Conservation (phyloP, 2,888 invertebrate species). For the Physocephala rufipes region DNA sequence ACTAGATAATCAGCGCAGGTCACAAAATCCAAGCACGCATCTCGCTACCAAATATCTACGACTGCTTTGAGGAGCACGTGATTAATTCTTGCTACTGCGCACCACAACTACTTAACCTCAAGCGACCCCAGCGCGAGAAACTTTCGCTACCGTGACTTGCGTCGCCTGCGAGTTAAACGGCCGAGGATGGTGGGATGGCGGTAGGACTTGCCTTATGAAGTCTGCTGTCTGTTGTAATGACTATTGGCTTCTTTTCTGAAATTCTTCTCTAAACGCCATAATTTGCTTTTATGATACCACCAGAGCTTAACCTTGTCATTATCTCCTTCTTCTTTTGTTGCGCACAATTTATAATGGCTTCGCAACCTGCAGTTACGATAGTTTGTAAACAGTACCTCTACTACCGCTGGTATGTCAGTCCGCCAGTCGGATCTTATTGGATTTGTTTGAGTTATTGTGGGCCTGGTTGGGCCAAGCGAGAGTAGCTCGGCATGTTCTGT, state of each 20-base stretch:
- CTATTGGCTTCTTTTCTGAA: constrained; percentile 8
- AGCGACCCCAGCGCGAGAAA: no score
- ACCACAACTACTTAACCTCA: constrained; percentile 16
- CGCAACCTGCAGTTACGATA: not conserved
- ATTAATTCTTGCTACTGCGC: constrained; percentile 20
- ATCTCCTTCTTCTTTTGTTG: constrained; percentile 22
- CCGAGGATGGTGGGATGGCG: not conserved
- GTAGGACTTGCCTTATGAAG: not conserved
- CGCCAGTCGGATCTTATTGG: no score
- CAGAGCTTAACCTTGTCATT: constrained; percentile 24
- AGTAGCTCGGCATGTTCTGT: not conserved
- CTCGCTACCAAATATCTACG: not conserved
- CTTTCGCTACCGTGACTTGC: constrained; percentile 7
- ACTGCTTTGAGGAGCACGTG: constrained; percentile 2
- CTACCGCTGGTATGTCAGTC: not conserved
- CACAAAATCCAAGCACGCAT: constrained; percentile 4
- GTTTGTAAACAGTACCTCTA: no score
- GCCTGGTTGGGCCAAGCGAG: no score
- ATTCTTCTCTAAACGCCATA: not conserved
- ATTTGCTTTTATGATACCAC: not conserved
- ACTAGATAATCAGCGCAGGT: constrained; percentile 30
- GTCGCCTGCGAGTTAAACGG: not conserved
- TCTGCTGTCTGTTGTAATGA: not conserved
- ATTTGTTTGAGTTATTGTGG: no score
- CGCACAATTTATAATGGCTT: constrained; percentile 21